A percentile compares a stretch with the other conserved stretches of the same genome.
phyloP scores from a whole-genome alignment of 2,113 vertebrate genomes.

The Channa argus region DNA sequence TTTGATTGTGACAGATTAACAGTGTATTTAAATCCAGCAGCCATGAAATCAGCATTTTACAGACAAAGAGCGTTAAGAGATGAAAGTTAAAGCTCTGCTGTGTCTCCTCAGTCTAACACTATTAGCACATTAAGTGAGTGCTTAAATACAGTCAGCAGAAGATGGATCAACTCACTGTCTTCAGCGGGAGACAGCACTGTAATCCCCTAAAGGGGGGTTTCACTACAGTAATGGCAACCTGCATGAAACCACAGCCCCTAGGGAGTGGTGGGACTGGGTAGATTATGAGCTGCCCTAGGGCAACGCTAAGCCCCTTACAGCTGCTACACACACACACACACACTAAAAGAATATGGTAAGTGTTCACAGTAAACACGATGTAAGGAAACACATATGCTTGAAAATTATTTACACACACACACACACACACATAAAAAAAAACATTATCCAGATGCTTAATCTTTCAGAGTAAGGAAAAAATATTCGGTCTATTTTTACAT shows the following conservation, averaged over 20 bases:
- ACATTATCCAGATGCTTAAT: not conserved
- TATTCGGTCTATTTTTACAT: constrained; percentile 15
- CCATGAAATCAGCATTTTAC: constrained; percentile 62
- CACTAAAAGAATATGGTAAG: constrained; percentile 3
- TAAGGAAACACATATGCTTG: no score
- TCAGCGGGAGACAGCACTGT: constrained; percentile 57
- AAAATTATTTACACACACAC: not conserved
- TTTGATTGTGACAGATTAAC: constrained; percentile 25
- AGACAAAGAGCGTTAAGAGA: constrained; percentile 52
- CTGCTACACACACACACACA: not conserved
- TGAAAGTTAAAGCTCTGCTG: constrained; percentile 59
- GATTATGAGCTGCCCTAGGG: constrained; percentile 70
- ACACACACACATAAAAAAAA: constrained; percentile 8
- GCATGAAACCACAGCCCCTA: constrained; percentile 60
- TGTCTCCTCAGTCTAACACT: constrained; percentile 56
- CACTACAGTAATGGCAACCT: constrained; percentile 71
- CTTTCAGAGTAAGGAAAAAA: not conserved
- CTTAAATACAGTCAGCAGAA: constrained; percentile 74
- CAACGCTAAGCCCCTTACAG: constrained; percentile 42
- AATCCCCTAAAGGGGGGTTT: constrained; percentile 68
- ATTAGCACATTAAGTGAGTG: constrained; percentile 71
- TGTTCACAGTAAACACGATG: not conserved
- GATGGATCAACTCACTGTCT: constrained; percentile 70
- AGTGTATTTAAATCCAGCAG: constrained; percentile 24
- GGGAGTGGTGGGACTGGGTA: constrained; percentile 62